Evolutionary conservation across 2,888 invertebrate species (phyloP).

Genomic region (Clusia tigrina): DNA sequence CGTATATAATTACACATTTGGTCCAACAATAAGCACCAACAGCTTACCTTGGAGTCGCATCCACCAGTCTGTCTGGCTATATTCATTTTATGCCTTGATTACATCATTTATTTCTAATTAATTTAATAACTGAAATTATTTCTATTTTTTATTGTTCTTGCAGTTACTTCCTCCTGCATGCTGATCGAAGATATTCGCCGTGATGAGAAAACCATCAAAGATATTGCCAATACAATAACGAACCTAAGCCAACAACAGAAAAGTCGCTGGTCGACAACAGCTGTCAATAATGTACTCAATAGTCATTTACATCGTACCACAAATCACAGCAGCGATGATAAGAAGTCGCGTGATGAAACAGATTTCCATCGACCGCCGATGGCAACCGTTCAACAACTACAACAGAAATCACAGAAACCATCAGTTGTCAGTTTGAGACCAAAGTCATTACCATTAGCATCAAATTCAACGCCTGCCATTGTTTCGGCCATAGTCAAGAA

Average conservation of each 20-base stretch:
- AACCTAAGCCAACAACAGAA: slow-evolving; percentile 68
- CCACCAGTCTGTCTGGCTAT: too few relatives aligned
- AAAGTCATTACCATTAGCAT: slow-evolving; percentile 63
- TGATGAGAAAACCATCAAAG: slow-evolving; percentile 79
- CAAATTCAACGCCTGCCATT: slow-evolving; percentile 64
- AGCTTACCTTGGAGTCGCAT: too few relatives aligned
- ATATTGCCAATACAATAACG: slow-evolving; percentile 84
- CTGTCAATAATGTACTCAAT: slow-evolving; percentile 61
- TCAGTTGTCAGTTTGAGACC: slow-evolving; percentile 52
- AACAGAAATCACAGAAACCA: slow-evolving; percentile 27
- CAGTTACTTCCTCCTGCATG: slow-evolving; percentile 59
- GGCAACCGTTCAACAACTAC: slow-evolving; percentile 30
- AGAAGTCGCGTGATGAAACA: slow-evolving; percentile 63
- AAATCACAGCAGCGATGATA: slow-evolving; percentile 42
- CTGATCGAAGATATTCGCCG: slow-evolving; percentile 66
- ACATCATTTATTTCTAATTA: too few relatives aligned
- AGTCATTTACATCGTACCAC: slow-evolving; percentile 49
- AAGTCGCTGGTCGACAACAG: slow-evolving; percentile 68
- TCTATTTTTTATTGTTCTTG: slow-evolving; percentile 28
- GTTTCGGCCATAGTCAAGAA: slow-evolving; percentile 65
- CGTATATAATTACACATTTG: too few relatives aligned
- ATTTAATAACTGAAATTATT: too few relatives aligned
- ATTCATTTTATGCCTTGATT: too few relatives aligned
- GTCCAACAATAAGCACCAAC: too few relatives aligned
- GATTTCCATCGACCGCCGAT: slow-evolving; percentile 49